Base-by-base conservation (phyloP, 2,888 invertebrate genomes). In the Alentia gelatinosa region DNA sequence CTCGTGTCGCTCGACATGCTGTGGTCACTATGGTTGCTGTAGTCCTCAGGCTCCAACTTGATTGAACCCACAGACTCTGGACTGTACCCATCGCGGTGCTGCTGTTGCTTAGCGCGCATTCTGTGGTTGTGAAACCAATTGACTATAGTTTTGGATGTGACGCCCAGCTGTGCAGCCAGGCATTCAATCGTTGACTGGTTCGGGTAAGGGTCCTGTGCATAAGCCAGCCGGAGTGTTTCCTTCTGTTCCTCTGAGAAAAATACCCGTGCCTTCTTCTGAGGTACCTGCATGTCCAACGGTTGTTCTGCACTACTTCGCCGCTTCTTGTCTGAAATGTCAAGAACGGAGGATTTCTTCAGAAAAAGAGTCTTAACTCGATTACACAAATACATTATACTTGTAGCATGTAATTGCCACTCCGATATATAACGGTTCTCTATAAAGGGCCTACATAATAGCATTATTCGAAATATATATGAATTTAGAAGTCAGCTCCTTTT, bases 41-140 rank as follows among this genome's bases (percentile, higher is more conserved):
- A 86, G 50, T 89, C 90, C 23, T 92, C 91, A 39, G 90, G 74
- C 50, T 92, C 91, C 89, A 84, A 19, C 26, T 91, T 90, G 15
- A 90, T 47, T 9, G 63, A 86, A 47, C 56, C 50, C 19, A 63
- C 63, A 37, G 68, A 74, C 19, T 47, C 39, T 33, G 47, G 84
- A 35, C 93, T 92, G 92, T 92, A 93, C 91, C 93, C 91, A 79
- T 93, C 89, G 35, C 91, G 92, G 91, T 93, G 93, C 75, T 94
- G 93, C 91, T 96, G 96, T 91, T 96, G 96, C 91, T 99, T 99
- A 95, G 99, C 97, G 92, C 99, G 97, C 98, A 99, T 99, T 94
- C 99, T 97, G 96, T 99, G 99, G 96, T 99, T 99, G 97, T 99
- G 99, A 97, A 99, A 99, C 99, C 99, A 99, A 96, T 99, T 99